Evolutionary conservation across 37 sponge, comb jelly and placozoan genomes (phyloP).

Genomic region (Hormiphora californensis): DNA sequence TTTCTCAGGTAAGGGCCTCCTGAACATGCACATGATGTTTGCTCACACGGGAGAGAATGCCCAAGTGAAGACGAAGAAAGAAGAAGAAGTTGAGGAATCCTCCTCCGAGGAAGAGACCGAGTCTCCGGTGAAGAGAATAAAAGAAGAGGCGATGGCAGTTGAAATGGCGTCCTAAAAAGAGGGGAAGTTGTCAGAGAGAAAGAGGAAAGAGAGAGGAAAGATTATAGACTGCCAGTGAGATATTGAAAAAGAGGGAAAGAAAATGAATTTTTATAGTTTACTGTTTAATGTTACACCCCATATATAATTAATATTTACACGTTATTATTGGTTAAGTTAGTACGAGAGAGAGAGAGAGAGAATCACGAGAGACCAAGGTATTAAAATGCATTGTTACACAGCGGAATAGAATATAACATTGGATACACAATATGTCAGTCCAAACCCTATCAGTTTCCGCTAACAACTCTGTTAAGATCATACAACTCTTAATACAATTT

Average conservation of each 20-base stretch:
- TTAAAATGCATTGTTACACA: no score
- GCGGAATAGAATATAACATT: no score
- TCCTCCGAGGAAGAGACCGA: neutral
- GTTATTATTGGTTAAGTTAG: no score
- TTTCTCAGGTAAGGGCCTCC: constrained; percentile 43
- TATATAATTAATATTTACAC: no score
- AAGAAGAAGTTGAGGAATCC: neutral
- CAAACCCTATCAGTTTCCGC: no score
- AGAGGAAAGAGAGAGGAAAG: neutral
- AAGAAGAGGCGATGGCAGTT: neutral
- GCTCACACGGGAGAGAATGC: constrained; percentile 13
- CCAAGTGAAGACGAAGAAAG: neutral
- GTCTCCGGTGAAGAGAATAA: neutral
- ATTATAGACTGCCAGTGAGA: neutral
- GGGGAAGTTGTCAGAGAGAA: neutral
- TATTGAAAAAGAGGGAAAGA: neutral
- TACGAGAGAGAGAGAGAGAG: no score
- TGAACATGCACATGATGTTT: constrained; percentile 53
- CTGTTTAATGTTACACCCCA: no score
- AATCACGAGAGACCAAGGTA: no score
- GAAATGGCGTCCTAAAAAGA: neutral
- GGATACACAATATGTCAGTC: no score
- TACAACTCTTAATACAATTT: no score
- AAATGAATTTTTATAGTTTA: neutral
- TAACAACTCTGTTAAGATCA: no score